Percentiles rank a stretch among this genome's conserved stretches.
These are phyloP conservation scores for Microctonus aethiopoides DNA, from an alignment of 2,888 invertebrate genomes.

Conservation along the genomic window DNA sequence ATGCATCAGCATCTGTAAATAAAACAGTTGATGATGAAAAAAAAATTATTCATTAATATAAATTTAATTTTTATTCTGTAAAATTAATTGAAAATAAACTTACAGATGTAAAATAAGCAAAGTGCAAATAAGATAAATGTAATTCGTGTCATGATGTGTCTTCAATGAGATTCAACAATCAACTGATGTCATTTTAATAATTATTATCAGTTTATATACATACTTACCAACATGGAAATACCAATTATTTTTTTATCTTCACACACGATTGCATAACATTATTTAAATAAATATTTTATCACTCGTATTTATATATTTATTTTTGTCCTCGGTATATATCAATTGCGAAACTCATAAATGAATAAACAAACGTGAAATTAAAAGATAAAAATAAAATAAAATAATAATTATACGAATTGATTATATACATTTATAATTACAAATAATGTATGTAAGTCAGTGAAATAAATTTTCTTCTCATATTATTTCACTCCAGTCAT, in stretches of 20 bases:
- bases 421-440: not conserved
- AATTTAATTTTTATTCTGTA: not conserved
- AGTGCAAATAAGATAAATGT: not conserved
- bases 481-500: not conserved
- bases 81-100: not conserved
- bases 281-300: not conserved
- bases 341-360: not conserved
- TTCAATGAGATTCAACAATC: not conserved
- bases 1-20: slow-evolving; percentile 11
- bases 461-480: not conserved
- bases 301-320: not conserved
- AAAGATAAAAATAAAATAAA: slow-evolving; percentile 10
- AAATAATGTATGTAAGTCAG: not conserved
- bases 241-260: not conserved
- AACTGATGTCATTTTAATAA: not conserved
- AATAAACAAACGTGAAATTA: not conserved
- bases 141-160: not conserved
- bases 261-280: not conserved
- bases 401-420: not conserved
- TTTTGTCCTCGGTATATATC: not conserved
- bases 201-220: not conserved
- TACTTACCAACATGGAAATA: not conserved
- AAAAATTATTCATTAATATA: not conserved
- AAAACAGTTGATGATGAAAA: not conserved
- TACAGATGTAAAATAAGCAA: not conserved